Conservation (phyloP, 2,888 invertebrate genomes). For the Pachymerium ferrugineum region DNA sequence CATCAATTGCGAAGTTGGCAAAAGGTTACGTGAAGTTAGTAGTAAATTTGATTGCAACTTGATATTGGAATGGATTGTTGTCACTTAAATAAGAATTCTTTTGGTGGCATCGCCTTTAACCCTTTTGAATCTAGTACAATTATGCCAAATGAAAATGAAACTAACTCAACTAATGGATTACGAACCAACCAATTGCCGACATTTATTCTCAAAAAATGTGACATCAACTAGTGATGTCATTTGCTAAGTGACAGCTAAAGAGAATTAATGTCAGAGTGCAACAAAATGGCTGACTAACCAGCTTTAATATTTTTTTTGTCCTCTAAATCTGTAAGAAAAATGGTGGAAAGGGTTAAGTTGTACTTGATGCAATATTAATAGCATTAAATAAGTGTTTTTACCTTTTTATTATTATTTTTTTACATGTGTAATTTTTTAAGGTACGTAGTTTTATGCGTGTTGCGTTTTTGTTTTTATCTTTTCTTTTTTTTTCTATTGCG, state of each 20-base stretch:
- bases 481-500: background rate
- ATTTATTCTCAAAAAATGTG: background rate
- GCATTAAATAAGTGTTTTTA: background rate
- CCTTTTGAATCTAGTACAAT: constrained; percentile 24
- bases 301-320: background rate
- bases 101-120: background rate
- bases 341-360: too few relatives aligned
- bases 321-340: background rate
- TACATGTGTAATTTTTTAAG: background rate
- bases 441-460: background rate
- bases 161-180: constrained; percentile 25
- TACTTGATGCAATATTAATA: too few relatives aligned
- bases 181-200: constrained; percentile 21
- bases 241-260: constrained; percentile 27
- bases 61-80: constrained; percentile 22
- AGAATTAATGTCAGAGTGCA: constrained; percentile 19
- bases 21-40: background rate
- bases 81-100: constrained; percentile 11
- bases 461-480: background rate
- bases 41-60: constrained; percentile 16
- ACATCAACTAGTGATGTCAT: constrained; percentile 17
- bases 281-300: background rate
- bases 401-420: background rate
- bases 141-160: constrained; percentile 24
- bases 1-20: background rate